Evolutionary conservation across 2,797 vertebrate genomes (phyloP), one percentile per base, ranked within the genome.

Genomic region (Champsocephalus gunnari): DNA sequence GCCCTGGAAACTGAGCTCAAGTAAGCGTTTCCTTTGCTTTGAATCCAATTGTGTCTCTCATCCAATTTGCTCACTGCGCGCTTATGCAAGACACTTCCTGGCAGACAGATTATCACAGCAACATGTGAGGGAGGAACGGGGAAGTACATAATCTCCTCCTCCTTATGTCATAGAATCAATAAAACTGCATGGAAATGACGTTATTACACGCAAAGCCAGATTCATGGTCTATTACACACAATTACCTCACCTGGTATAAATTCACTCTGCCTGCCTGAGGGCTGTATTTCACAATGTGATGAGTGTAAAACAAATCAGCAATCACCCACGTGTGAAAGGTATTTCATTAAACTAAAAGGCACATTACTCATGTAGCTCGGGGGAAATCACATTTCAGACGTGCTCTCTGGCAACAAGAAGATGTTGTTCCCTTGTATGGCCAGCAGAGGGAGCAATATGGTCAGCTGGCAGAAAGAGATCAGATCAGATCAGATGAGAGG

Each of bases 1-100:
- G 78, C 95, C 0, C 86, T 99, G 84, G 97, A 99, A 86, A 97
- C 96, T n/a, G 97, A 98, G 48, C 91, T 96, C 58, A 96, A 96
- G 97, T 98, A 90, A 56, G 91, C 4, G 1, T 58, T 65, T 74
- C 50, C 64, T 48, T 61, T 59, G 51, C 2, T 57, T 68, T 57
- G 28, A 57, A 14, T 62, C 12, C 3, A 4, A 41, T 17, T 61
- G 50, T 47, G 12, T 69, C 41, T 69, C 63, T 71, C 48, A 45
- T 67, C 45, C 47, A 53, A 5, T 73, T 68, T 76, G 53, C 80
- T 82, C 62, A 28, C 44, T 73, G 41, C 50, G 34, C 28, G 32
- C 69, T 66, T 82, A 78, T 72, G 60, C 56, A 83, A 79, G 38
- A 69, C 47, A 44, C 54, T 51, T 79, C 69, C 65, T 67, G 68